Evolutionary conservation across 2,797 vertebrate species (phyloP), one percentile per base, ranked within the genome.

Genomic region (Enteromius anoplus): DNA sequence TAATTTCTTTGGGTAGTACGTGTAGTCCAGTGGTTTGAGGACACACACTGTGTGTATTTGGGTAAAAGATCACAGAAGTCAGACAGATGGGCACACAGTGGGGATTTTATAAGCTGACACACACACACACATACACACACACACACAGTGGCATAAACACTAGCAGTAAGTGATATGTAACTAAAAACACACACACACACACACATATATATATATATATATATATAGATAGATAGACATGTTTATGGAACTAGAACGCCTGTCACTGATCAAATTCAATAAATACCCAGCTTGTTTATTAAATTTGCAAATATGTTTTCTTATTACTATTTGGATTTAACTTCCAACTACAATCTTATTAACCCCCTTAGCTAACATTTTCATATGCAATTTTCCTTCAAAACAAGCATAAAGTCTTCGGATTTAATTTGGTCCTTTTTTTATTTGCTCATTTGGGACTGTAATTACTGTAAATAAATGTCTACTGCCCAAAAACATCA

Each of bases 61-160:
- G 34, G 47, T 65, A 32, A 75, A 82, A 82, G 71, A 75, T 82
- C 60, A 75, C 32, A 66, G 34, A n/a, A 53, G 71, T 29, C 34
- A 19, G 80, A 75, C 71, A 82, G 80, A 75, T 55, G 71, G 71
- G 47, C 32, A 14, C 60, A 68, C 60, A 66, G 80, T 75, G 47
- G 60, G 80, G 71, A 65, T 55, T 75, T 66, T 65, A 82, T 82
- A 75, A 75, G 23, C 75, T 55, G 66, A 8, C 69, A 51, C 76
- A 72, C 58, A n/a, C 75, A 37, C 70, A 40, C 65, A 21, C 76
- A 70, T 64, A 70, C 68, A 75, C 82, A 66, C 78, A 68, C n/a
- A 62, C 19, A 65, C 21, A 37, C 76, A 40, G 8, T n/a, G 47
- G 14, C 32, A 53, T 23, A 78, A 51, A 78, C 51, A 37, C 47